Evolutionary conservation across 92 coral and sea anemone genomes (phyloP).

Genomic region (Ricordea florida): DNA sequence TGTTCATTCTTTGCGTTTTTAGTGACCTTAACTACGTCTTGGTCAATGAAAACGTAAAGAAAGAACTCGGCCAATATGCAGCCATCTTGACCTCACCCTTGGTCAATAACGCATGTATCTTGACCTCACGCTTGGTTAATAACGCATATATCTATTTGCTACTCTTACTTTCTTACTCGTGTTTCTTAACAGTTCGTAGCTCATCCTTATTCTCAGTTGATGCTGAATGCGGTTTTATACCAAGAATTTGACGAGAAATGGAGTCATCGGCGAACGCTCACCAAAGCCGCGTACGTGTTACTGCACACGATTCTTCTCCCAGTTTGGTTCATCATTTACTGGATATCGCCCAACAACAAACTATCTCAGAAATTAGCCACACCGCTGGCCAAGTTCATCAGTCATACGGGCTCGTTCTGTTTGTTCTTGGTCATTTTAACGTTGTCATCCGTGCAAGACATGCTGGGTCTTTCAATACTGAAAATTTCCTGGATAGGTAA

Average conservation of each 20-base stretch:
- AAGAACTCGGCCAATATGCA: no score
- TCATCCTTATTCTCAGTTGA: constrained; percentile 88
- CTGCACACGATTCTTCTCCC: constrained; percentile 72
- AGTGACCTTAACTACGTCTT: no score
- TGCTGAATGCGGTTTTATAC: constrained; percentile 85
- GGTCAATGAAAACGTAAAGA: no score
- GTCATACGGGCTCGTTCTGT: constrained; percentile 63
- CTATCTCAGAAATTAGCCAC: constrained; percentile 52
- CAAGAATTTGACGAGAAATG: constrained; percentile 50
- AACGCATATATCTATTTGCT: not conserved
- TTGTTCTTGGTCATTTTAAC: constrained; percentile 67
- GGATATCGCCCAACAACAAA: constrained; percentile 44
- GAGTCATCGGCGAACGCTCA: constrained; percentile 42
- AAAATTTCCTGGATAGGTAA: constrained; percentile 62
- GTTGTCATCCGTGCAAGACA: constrained; percentile 66
- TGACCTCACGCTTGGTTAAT: not conserved
- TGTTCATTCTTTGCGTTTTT: no score
- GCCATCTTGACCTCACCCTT: no score
- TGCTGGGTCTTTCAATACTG: constrained; percentile 25
- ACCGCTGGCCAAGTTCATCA: constrained; percentile 78
- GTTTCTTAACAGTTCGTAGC: constrained; percentile 74
- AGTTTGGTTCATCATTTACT: constrained; percentile 53
- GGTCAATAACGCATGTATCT: no score
- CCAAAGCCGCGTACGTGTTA: constrained; percentile 19
- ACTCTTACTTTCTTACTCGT: not conserved